A percentile compares a stretch with the other conserved stretches of the same genome.
Conservation (phyloP, 2,113 vertebrate genomes). For the Peromyscus maniculatus region DNA sequence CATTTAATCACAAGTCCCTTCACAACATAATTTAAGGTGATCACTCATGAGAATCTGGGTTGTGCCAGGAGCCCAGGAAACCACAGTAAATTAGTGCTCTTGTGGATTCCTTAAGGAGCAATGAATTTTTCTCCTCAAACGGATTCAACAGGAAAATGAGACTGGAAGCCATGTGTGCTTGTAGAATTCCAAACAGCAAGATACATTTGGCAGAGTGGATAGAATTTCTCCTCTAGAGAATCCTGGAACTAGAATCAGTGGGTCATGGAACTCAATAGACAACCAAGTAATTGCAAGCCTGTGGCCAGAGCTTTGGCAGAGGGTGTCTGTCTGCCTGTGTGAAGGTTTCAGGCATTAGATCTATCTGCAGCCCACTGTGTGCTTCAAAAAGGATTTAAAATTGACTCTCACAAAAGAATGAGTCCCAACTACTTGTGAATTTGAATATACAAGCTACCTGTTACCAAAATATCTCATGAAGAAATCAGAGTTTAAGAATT, state of each 20-base stretch:
- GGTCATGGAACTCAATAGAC: not conserved
- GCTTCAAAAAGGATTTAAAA: not conserved
- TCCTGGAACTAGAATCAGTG: conserved; percentile 21
- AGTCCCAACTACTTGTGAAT: not conserved
- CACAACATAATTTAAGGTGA: conserved; percentile 75
- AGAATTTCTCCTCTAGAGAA: conserved; percentile 41
- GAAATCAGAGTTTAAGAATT: not conserved
- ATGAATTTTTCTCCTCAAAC: conserved; percentile 71
- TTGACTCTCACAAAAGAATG: not conserved
- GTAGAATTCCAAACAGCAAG: conserved; percentile 42
- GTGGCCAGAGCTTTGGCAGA: not conserved
- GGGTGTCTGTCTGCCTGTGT: not conserved
- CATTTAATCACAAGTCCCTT: conserved; percentile 77
- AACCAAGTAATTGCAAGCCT: not conserved
- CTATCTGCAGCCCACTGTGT: not conserved
- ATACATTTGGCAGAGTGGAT: conserved; percentile 47
- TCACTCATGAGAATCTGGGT: conserved; percentile 75
- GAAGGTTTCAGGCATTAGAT: not conserved
- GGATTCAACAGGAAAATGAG: conserved; percentile 54
- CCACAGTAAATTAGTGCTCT: conserved; percentile 58
- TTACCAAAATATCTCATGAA: not conserved
- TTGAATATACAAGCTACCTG: not conserved
- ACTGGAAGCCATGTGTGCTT: not conserved
- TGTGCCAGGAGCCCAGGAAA: conserved; percentile 64
- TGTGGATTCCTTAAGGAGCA: conserved; percentile 55